phyloP scores from a whole-genome alignment of 2,797 vertebrate species.

The Liparis tanakae region DNA sequence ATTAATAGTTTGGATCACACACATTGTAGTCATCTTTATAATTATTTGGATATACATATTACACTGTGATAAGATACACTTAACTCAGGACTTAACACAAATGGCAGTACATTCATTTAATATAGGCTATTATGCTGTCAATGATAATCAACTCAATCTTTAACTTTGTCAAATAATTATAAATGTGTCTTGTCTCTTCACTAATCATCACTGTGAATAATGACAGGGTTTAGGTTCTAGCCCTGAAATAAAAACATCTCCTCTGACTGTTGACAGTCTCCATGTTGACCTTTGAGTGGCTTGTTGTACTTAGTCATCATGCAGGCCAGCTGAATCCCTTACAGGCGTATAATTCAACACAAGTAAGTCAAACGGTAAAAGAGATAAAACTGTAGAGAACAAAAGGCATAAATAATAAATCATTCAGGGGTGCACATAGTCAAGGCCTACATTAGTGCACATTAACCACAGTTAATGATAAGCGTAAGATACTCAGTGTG shows the following conservation, averaged over 20 bases:
- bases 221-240: not conserved
- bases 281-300: constrained; percentile 13
- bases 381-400: constrained; percentile 1
- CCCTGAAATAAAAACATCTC: constrained; percentile 3
- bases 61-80: not conserved
- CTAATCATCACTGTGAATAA: constrained; percentile 3
- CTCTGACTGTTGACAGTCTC: not conserved
- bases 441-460: constrained; percentile 17
- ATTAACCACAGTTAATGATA: constrained; percentile 45
- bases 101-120: not conserved
- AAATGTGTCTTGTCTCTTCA: constrained; percentile 13
- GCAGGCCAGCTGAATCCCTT: not conserved
- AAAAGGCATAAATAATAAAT: constrained; percentile 41
- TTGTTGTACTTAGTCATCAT: not conserved
- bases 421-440: constrained; percentile 1
- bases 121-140: not conserved
- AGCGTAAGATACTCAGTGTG: constrained; percentile 6
- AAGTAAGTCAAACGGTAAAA: not conserved
- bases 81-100: not conserved
- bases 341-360: not conserved
- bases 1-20: not conserved
- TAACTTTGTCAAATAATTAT: constrained; percentile 5
- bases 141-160: constrained; percentile 3
- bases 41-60: not conserved
- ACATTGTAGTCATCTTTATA: not conserved